Conservation (phyloP, 2,797 vertebrate species). For the Lacerta viridis region DNA sequence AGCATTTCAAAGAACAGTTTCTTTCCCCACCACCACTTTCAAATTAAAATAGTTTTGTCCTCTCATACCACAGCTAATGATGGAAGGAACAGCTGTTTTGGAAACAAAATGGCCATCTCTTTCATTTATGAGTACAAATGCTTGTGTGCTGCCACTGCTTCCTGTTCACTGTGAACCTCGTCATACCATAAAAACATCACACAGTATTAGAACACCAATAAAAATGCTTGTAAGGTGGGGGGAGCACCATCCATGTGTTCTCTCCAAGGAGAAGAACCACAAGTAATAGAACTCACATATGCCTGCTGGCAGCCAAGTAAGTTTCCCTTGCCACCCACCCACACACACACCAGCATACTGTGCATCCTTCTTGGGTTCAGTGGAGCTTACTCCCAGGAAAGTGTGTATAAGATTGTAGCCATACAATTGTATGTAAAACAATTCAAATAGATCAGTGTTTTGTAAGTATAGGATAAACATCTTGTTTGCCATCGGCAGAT, state of each 20-base stretch:
- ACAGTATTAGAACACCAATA: neutral
- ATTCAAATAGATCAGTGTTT: neutral
- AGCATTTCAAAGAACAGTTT: neutral
- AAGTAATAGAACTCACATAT: neutral
- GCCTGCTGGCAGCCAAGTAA: neutral
- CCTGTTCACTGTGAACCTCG: neutral
- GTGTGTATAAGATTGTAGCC: neutral
- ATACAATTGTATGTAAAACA: neutral
- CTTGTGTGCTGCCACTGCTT: neutral
- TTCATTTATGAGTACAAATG: conserved; percentile 13
- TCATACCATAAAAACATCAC: neutral
- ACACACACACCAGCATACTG: no score
- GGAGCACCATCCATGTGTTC: neutral
- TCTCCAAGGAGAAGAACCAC: neutral
- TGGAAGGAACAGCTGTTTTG: conserved; percentile 2
- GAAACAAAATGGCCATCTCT: neutral
- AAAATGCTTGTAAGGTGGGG: neutral
- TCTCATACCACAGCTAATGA: neutral
- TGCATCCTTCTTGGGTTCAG: neutral
- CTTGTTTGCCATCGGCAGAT: neutral
- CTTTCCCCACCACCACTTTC: neutral
- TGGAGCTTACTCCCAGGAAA: neutral
- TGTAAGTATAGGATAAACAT: neutral
- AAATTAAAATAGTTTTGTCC: neutral
- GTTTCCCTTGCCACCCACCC: neutral